Percentiles rank a stretch among this genome's conserved stretches.
These are phyloP conservation scores for Rhagonycha lutea DNA, from an alignment of 2,888 invertebrate species.

Conservation along the genomic window DNA sequence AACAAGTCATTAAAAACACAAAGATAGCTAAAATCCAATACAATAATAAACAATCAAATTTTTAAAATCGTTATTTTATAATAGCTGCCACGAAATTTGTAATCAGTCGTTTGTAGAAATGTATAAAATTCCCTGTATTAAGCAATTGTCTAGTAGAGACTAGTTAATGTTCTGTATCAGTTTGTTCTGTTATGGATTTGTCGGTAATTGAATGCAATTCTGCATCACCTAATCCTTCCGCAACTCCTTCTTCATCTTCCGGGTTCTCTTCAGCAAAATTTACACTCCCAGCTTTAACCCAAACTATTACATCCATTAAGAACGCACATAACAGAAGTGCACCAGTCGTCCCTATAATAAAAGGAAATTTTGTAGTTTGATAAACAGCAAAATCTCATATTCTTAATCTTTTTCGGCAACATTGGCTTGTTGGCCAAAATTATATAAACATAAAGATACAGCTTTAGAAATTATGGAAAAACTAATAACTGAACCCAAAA, in stretches of 20 bases:
- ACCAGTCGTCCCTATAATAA: constrained; percentile 77
- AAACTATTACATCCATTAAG: constrained; percentile 85
- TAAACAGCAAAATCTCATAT: not conserved
- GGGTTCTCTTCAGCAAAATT: constrained; percentile 65
- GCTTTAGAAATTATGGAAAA: too few species aligned
- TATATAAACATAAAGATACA: too few species aligned
- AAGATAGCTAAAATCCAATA: constrained; percentile 2
- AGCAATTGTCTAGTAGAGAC: not conserved
- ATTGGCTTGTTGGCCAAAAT: not conserved
- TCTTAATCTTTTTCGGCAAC: not conserved
- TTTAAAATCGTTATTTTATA: constrained; percentile 12
- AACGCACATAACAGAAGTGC: constrained; percentile 85
- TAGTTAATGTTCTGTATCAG: not conserved
- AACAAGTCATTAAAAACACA: constrained; percentile 13
- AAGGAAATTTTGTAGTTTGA: constrained; percentile 10
- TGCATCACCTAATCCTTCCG: not conserved
- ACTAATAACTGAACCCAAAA: too few species aligned
- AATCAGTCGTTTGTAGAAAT: constrained; percentile 24
- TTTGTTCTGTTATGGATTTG: constrained; percentile 47
- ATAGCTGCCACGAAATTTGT: constrained; percentile 23
- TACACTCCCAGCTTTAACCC: constrained; percentile 86
- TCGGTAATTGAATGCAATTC: constrained; percentile 55
- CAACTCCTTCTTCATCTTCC: constrained; percentile 49
- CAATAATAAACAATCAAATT: constrained; percentile 14
- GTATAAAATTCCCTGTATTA: constrained; percentile 16